Evolutionary conservation across 53 echinoderm and acorn worm species (phyloP).

Genomic region (Paelopatides confundens): DNA sequence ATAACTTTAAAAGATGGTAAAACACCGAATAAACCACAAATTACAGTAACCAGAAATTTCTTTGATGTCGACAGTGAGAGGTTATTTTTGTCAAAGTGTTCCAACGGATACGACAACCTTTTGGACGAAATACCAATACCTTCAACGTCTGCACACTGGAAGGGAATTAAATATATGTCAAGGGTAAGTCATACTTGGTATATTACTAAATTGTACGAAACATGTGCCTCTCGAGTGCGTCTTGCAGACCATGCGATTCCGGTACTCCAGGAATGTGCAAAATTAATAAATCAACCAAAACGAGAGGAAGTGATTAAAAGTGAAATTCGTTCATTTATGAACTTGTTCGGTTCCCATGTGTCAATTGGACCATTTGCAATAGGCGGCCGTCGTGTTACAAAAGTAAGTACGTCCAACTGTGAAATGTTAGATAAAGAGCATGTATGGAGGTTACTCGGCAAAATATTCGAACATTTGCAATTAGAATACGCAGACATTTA

Average conservation of each 20-base stretch:
- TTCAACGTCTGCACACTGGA: too few species aligned
- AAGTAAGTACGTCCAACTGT: neutral
- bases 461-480: neutral
- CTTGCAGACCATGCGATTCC: neutral
- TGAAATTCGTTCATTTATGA: neutral
- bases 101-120: neutral
- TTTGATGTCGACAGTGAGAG: neutral
- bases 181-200: constrained; percentile 1
- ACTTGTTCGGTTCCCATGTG: neutral
- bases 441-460: neutral
- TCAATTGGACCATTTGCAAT: neutral
- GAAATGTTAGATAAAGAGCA: too few species aligned
- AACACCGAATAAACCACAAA: neutral
- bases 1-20: neutral
- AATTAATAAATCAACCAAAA: neutral
- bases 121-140: too few species aligned
- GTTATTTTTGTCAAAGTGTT: neutral
- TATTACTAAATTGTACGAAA: neutral
- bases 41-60: neutral
- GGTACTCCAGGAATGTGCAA: neutral
- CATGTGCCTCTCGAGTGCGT: neutral
- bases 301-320: too few species aligned
- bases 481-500: neutral
- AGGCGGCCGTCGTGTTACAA: neutral
- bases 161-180: neutral